Evolutionary conservation across 1,140 invertebrate genomes (phyloP).

Genomic region (Hycleus phaleratus): DNA sequence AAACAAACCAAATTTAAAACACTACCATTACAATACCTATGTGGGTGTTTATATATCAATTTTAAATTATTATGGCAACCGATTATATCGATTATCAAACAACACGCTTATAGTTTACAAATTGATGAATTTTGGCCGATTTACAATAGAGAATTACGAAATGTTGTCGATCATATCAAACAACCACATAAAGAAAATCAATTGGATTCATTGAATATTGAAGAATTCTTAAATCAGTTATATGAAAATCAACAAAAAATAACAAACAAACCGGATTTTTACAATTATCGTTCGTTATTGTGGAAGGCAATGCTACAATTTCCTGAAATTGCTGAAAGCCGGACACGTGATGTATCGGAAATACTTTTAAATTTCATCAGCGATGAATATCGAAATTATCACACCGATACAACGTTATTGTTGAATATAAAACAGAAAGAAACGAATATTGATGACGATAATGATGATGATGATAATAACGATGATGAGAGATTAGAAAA

Average conservation of each 20-base stretch:
- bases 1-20: slow-evolving; percentile 49
- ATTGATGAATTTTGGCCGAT: slow-evolving; percentile 69
- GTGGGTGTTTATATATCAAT: slow-evolving; percentile 78
- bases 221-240: slow-evolving; percentile 24
- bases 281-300: slow-evolving; percentile 69
- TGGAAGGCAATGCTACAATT: slow-evolving; percentile 72
- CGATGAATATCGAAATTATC: slow-evolving; percentile 42
- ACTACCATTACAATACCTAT: slow-evolving; percentile 64
- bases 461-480: slow-evolving; percentile 30
- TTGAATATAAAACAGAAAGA: slow-evolving; percentile 43
- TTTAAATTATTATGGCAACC: slow-evolving; percentile 86
- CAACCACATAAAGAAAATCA: slow-evolving; percentile 8
- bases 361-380: slow-evolving; percentile 72
- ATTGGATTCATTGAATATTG: slow-evolving; percentile 17
- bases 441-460: slow-evolving; percentile 8
- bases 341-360: slow-evolving; percentile 67
- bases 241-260: slow-evolving; percentile 35
- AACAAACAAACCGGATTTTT: slow-evolving; percentile 55
- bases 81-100: slow-evolving; percentile 61
- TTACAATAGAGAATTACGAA: slow-evolving; percentile 56
- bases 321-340: slow-evolving; percentile 63
- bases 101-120: slow-evolving; percentile 59
- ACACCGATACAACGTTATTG: slow-evolving; percentile 44
- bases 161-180: slow-evolving; percentile 38
- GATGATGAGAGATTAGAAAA: slow-evolving; percentile 13